A percentile compares a stretch with the other conserved stretches of the same genome.
Conservation (phyloP, 2,888 invertebrate genomes). For the Synergus laeviventris region DNA sequence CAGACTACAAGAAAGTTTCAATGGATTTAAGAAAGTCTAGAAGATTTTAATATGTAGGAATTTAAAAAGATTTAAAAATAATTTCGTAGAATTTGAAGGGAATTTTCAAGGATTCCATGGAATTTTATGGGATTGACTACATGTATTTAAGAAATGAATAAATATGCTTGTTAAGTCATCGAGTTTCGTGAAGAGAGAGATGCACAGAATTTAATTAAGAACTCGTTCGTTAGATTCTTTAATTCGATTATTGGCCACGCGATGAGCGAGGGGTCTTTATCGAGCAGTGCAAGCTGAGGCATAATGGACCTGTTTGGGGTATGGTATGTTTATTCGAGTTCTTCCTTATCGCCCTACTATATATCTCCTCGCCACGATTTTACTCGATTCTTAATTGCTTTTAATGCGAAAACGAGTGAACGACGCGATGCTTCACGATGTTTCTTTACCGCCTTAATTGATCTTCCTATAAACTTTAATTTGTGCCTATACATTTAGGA, state of each 20-base stretch:
- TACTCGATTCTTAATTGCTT: constrained; percentile 25
- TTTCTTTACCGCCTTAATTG: background rate
- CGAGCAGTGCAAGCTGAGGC: background rate
- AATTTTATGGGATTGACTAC: too few relatives aligned
- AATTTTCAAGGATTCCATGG: too few relatives aligned
- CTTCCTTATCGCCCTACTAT: constrained; percentile 9
- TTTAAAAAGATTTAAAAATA: too few relatives aligned
- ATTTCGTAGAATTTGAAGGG: too few relatives aligned
- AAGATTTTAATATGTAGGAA: too few relatives aligned
- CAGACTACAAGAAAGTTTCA: too few relatives aligned
- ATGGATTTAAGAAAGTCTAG: too few relatives aligned
- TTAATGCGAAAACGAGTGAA: background rate
- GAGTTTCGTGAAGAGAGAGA: background rate
- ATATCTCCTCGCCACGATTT: constrained; percentile 14
- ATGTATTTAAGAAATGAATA: background rate
- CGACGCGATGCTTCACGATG: too few relatives aligned
- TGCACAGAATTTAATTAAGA: constrained; percentile 26
- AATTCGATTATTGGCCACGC: constrained; percentile 26
- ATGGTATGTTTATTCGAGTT: background rate
- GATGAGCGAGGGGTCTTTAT: constrained; percentile 19
- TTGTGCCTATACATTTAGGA: background rate
- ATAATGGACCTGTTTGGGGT: constrained; percentile 23
- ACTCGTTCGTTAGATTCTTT: constrained; percentile 25
- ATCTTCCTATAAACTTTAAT: background rate
- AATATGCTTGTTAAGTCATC: background rate